These are phyloP conservation scores for Mythimna impura DNA, from an alignment of 2,888 invertebrate species.

Conservation along the genomic window DNA sequence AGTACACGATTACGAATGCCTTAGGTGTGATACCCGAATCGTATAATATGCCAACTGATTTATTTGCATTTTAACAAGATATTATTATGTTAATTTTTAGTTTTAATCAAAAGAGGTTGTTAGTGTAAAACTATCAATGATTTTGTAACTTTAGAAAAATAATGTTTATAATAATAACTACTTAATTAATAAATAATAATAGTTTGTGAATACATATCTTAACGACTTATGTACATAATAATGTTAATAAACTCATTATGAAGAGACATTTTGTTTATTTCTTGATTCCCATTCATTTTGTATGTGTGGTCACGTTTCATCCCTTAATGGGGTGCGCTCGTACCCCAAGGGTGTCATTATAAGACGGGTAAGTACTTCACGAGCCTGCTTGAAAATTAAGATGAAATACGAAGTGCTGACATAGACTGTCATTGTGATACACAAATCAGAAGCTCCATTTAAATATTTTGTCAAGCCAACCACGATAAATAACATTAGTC, in stretches of 20 bases:
- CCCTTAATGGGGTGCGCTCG: slow-evolving; percentile 33
- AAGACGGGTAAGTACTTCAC: slow-evolving; percentile 24
- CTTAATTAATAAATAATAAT: slow-evolving; percentile 56
- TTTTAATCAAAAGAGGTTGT: slow-evolving; percentile 16
- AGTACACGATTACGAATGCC: neutral
- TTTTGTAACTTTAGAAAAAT: slow-evolving; percentile 59
- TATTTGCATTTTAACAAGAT: slow-evolving; percentile 5
- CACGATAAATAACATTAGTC: too few relatives aligned
- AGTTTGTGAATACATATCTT: slow-evolving; percentile 83
- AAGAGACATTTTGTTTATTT: slow-evolving; percentile 39
- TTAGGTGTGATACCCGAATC: neutral
- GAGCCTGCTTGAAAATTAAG: slow-evolving; percentile 28
- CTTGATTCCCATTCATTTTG: slow-evolving; percentile 34
- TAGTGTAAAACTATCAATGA: slow-evolving; percentile 30
- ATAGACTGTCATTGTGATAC: neutral
- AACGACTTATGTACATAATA: slow-evolving; percentile 78
- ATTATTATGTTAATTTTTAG: neutral
- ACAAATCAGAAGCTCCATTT: neutral
- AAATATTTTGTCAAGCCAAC: too few relatives aligned
- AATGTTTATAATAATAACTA: slow-evolving; percentile 72
- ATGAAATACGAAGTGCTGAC: slow-evolving; percentile 11
- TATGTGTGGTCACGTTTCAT: slow-evolving; percentile 56
- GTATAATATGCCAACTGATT: neutral
- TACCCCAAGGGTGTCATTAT: slow-evolving; percentile 18
- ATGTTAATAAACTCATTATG: slow-evolving; percentile 69